phyloP scores from a whole-genome alignment of 2,113 vertebrate species.

The Serilophus lunatus region DNA sequence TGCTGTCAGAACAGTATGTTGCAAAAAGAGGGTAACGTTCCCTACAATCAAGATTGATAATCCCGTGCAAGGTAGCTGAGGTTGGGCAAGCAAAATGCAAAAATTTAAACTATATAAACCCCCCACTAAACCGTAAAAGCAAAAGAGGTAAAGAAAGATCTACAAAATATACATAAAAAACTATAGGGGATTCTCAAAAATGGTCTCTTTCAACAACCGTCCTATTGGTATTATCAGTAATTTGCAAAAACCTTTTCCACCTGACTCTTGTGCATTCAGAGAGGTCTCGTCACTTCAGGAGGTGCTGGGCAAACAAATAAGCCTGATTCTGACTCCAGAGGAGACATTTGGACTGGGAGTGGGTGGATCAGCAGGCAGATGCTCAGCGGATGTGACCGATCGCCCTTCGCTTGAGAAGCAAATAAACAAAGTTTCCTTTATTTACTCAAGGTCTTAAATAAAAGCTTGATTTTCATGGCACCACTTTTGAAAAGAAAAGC shows the following conservation, averaged over 20 bases:
- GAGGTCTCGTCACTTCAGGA: background rate
- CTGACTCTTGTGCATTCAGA: background rate
- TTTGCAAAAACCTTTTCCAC: background rate
- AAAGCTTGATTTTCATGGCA: conserved; percentile 45
- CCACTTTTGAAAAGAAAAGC: conserved; percentile 54
- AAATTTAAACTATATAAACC: background rate
- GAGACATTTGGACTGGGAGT: rapidly evolving
- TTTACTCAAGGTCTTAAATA: conserved; percentile 50
- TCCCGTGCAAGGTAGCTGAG: background rate
- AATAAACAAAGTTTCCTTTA: conserved; percentile 31
- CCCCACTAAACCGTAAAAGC: background rate
- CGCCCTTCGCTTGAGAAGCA: background rate
- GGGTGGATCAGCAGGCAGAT: background rate
- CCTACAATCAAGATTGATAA: background rate
- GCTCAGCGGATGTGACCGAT: background rate
- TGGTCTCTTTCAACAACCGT: rapidly evolving
- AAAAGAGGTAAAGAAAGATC: background rate
- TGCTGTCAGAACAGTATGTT: background rate
- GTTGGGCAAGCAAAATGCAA: background rate
- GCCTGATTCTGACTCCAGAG: background rate
- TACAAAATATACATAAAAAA: background rate
- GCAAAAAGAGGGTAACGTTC: background rate
- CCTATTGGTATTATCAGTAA: background rate
- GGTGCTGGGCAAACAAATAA: background rate
- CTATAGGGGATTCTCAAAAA: background rate